Base-by-base conservation (phyloP, 2,888 invertebrate species). In the Drosophila anomelani region DNA sequence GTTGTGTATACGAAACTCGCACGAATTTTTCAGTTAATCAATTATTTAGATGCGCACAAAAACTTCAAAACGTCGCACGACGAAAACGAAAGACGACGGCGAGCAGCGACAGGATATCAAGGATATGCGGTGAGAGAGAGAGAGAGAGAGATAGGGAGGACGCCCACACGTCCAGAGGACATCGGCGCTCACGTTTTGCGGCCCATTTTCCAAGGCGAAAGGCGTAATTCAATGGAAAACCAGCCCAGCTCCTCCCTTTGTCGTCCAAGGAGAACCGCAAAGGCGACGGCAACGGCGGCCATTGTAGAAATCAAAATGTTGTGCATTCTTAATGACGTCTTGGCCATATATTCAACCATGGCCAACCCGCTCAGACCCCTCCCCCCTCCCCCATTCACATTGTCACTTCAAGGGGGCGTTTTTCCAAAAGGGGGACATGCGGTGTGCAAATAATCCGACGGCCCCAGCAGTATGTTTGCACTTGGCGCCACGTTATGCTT, bases 1-100 rank as follows among this genome's bases (percentile, higher is more conserved):
- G 69, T 69, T 51, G 69, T 63, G 63, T 67, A 41, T 29, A 69
- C 67, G 67, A 67, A 76, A 71, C 72, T 79, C 66, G 74, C 78
- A 84, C 76, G 78, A 85, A 81, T 81, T 85, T 87, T 87, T 78
- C 73, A 87, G 76, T 75, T 78, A 77, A 81, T 88, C 61, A 88
- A 86, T 86, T 80, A 86, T 85, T 85, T 89, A 85, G 87, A 81
- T 89, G 85, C 89, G 89, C 85, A 85, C 81, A 81, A 86, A 82
- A 82, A 85, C 77, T 87, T 87, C 67, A 79, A 85, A 84, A 79
- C 66, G 75, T 69, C 69, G 67, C 80, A 75, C 66, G 61, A 59
- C 69, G 70, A 60, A 59, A 74, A 38, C 60, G 64, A 73, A 54
- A 71, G 51, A 38, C 60, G 60, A 61, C 38, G 38, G 67, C 53